Conservation (phyloP, 2,797 vertebrate species). For the Mormyrus proboscirostris region DNA sequence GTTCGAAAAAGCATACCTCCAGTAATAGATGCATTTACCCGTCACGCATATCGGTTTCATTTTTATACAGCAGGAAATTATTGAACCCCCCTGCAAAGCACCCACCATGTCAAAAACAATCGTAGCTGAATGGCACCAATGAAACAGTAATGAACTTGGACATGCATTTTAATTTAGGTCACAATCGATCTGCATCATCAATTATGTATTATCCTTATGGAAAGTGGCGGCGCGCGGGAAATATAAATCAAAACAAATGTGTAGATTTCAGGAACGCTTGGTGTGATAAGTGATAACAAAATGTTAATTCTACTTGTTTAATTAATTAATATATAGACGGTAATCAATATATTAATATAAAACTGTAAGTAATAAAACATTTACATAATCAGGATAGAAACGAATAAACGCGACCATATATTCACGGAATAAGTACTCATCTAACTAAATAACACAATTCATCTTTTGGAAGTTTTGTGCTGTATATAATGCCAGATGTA, state of each 20-base stretch:
- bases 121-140: slow-evolving; percentile 33
- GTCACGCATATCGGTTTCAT: background rate
- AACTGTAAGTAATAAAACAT: background rate
- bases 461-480: background rate
- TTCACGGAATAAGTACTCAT: background rate
- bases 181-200: slow-evolving; percentile 41
- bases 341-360: background rate
- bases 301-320: background rate
- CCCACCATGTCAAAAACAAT: slow-evolving; percentile 13
- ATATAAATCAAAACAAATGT: background rate
- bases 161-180: slow-evolving; percentile 42
- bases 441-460: background rate
- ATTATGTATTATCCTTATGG: slow-evolving; percentile 46
- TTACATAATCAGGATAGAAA: background rate
- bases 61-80: slow-evolving; percentile 22
- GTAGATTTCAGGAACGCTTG: background rate
- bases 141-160: slow-evolving; percentile 23
- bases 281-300: background rate
- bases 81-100: slow-evolving; percentile 1
- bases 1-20: background rate
- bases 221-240: background rate
- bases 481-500: background rate
- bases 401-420: background rate
- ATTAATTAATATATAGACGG: background rate
- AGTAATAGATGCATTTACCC: background rate